Evolutionary conservation across 2,888 invertebrate species (phyloP).

Genomic region (Gryllus longicercus): DNA sequence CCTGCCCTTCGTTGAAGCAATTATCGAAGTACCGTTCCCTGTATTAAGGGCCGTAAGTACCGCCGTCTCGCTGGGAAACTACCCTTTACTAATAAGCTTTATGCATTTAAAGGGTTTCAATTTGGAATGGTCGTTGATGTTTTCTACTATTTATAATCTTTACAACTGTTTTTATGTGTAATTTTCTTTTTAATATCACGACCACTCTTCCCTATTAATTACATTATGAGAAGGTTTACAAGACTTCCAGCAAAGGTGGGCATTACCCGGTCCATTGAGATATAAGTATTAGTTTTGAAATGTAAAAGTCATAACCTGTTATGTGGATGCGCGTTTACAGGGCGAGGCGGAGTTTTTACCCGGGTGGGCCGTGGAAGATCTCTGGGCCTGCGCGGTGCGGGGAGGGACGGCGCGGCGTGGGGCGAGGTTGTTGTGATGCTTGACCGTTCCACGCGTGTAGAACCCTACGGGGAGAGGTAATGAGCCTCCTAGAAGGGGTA

Average conservation of each 20-base stretch:
- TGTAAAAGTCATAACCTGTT: slow-evolving; percentile 17
- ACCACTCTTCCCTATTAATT: slow-evolving; percentile 1
- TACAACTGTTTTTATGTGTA: slow-evolving; percentile 4
- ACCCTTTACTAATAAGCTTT: slow-evolving; percentile 6
- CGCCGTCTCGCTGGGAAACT: not conserved
- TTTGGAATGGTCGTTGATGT: not conserved
- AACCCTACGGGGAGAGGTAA: too few species aligned
- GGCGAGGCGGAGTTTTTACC: not conserved
- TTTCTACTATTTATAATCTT: not conserved
- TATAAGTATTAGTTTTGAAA: slow-evolving; percentile 1
- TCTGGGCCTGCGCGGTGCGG: too few species aligned
- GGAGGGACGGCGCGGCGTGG: too few species aligned
- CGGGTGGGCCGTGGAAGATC: not conserved
- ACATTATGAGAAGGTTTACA: slow-evolving; percentile 3
- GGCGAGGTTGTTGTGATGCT: too few species aligned
- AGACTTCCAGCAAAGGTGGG: not conserved
- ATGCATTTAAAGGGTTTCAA: not conserved
- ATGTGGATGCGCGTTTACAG: not conserved
- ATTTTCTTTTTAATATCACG: slow-evolving; percentile 2
- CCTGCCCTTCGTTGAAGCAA: not conserved
- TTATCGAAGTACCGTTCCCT: not conserved
- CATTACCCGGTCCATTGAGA: not conserved
- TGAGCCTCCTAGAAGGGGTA: too few species aligned
- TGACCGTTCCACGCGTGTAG: too few species aligned
- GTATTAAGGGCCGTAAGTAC: not conserved